A percentile compares a stretch with the other conserved stretches of the same genome.
phyloP scores from a whole-genome alignment of 2,888 invertebrate species.

The Vandiemenella viatica region DNA sequence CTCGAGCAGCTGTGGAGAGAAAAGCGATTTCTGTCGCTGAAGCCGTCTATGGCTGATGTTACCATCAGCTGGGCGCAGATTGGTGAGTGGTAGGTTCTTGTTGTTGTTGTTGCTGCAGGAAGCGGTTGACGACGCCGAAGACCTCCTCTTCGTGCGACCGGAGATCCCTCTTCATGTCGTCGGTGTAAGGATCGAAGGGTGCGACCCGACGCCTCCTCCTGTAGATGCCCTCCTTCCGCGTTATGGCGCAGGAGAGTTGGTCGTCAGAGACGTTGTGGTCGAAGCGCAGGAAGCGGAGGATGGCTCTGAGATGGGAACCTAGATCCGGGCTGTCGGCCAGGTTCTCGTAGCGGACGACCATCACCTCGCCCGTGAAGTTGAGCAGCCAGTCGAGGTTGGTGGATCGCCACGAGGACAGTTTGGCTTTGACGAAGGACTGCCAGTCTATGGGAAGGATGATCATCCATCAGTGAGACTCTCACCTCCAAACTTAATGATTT shows the following conservation, averaged over 20 bases:
- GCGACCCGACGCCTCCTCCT: constrained; percentile 44
- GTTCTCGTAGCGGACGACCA: constrained; percentile 54
- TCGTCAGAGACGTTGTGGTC: constrained; percentile 24
- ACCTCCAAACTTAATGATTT: not conserved
- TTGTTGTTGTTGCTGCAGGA: not conserved
- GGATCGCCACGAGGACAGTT: constrained; percentile 49
- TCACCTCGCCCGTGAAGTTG: constrained; percentile 49
- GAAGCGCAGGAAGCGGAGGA: constrained; percentile 42
- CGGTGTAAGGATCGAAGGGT: not conserved
- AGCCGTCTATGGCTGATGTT: too few relatives aligned
- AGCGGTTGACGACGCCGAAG: not conserved
- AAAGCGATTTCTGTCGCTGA: too few relatives aligned
- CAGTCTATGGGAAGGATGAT: constrained; percentile 38
- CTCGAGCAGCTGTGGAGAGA: too few relatives aligned
- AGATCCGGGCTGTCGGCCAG: constrained; percentile 40
- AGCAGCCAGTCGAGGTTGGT: constrained; percentile 55
- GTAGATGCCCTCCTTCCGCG: constrained; percentile 55
- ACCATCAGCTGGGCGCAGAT: too few relatives aligned
- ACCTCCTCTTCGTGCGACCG: not conserved
- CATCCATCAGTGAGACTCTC: not conserved
- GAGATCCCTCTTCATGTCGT: not conserved
- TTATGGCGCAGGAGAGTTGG: constrained; percentile 41
- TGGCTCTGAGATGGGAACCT: constrained; percentile 37
- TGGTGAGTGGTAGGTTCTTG: not conserved
- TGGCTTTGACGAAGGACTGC: constrained; percentile 51